Evolutionary conservation across 1,140 invertebrate species (phyloP).

Genomic region (Steinernema feltiae): DNA sequence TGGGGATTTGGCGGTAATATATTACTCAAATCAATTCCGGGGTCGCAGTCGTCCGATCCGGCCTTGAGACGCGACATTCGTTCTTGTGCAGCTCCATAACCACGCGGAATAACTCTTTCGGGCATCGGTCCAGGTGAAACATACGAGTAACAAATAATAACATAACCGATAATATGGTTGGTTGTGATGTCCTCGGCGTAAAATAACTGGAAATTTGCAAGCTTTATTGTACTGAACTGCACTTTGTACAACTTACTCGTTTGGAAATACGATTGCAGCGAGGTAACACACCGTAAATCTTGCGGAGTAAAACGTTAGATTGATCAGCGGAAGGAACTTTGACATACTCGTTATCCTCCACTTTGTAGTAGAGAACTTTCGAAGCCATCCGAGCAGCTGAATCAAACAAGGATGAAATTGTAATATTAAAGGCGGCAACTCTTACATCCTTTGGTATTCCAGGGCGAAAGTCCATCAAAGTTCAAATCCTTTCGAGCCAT

Average conservation of each 20-base stretch:
- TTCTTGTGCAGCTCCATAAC: background rate
- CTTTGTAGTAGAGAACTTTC: constrained; percentile 8
- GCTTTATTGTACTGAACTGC: background rate
- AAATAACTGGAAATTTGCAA: background rate
- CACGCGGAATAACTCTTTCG: background rate
- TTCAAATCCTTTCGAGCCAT: background rate
- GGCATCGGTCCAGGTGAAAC: background rate
- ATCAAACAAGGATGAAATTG: too few relatives aligned
- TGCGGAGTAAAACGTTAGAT: background rate
- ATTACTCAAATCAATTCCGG: background rate
- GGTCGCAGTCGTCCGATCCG: background rate
- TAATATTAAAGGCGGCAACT: background rate
- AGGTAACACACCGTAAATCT: background rate
- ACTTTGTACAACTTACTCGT: background rate
- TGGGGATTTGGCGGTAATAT: background rate
- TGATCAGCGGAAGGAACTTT: background rate
- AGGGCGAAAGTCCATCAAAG: background rate
- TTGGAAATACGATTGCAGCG: constrained; percentile 4
- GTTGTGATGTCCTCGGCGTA: background rate
- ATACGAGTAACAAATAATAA: background rate
- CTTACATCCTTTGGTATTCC: constrained; percentile 10
- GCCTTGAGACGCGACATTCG: constrained; percentile 3
- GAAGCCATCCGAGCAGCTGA: background rate
- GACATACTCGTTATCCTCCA: background rate
- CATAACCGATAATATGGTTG: background rate